A percentile compares a stretch with the other conserved stretches of the same genome.
Conservation (phyloP, 2,888 invertebrate genomes). For the Macrosiphum euphorbiae region DNA sequence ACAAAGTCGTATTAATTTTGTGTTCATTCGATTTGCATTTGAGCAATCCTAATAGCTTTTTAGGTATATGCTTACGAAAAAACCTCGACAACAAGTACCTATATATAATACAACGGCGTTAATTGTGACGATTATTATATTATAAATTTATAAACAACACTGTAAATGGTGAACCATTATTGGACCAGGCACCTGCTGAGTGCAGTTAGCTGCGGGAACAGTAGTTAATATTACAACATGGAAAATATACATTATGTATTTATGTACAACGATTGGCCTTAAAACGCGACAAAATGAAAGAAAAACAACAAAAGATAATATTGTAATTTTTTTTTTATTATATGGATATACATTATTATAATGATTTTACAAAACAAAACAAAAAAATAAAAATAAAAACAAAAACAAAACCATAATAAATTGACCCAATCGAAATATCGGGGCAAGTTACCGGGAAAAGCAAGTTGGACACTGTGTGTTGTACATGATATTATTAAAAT, state of each 20-base stretch:
- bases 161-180: neutral
- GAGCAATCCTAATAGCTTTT: neutral
- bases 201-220: neutral
- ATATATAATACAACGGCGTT: neutral
- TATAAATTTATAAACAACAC: neutral
- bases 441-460: constrained; percentile 61
- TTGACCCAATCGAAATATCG: constrained; percentile 45
- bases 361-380: constrained; percentile 63
- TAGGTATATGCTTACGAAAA: neutral
- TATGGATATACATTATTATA: constrained; percentile 64
- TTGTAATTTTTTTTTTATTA: constrained; percentile 52
- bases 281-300: neutral
- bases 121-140: neutral
- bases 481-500: constrained; percentile 26
- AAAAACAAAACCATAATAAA: constrained; percentile 63
- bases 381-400: constrained; percentile 51
- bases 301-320: constrained; percentile 35
- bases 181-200: neutral
- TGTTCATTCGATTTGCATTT: no score
- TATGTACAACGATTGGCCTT: neutral
- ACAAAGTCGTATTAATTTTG: neutral
- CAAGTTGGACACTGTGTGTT: constrained; percentile 60
- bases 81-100: neutral
- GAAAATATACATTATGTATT: neutral
- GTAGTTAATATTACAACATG: neutral